Conservation (phyloP, 2,888 invertebrate species). For the Cryptosula pallasiana region DNA sequence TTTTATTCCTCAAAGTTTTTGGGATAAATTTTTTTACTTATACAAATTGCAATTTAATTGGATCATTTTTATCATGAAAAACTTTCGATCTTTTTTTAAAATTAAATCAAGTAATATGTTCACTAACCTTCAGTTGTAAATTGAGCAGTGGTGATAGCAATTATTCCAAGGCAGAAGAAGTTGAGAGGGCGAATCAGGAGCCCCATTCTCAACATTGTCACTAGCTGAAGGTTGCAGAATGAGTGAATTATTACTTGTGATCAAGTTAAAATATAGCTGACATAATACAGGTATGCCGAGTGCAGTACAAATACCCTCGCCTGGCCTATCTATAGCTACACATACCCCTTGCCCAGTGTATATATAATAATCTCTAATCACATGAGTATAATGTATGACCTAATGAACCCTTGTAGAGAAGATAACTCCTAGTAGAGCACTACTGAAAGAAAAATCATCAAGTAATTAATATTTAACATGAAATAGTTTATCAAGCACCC, state of each 20-base stretch:
- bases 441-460: too few species aligned
- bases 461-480: too few species aligned
- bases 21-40: too few species aligned
- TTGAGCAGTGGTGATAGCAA: neutral
- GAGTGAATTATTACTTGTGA: too few species aligned
- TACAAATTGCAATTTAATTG: too few species aligned
- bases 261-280: too few species aligned
- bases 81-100: too few species aligned
- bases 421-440: neutral
- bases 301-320: neutral
- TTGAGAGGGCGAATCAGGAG: neutral
- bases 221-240: too few species aligned
- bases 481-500: too few species aligned
- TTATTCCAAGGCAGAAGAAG: neutral
- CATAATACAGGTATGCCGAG: neutral
- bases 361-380: neutral
- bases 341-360: neutral
- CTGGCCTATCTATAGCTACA: neutral
- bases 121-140: neutral
- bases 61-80: too few species aligned
- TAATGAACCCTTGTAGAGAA: neutral
- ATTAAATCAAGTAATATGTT: too few species aligned
- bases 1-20: too few species aligned
- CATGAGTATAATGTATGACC: neutral
- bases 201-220: neutral